Percentiles rank a stretch among this genome's conserved stretches.
phyloP scores from a whole-genome alignment of 2,888 invertebrate species.

The Scrobipalpa costella region DNA sequence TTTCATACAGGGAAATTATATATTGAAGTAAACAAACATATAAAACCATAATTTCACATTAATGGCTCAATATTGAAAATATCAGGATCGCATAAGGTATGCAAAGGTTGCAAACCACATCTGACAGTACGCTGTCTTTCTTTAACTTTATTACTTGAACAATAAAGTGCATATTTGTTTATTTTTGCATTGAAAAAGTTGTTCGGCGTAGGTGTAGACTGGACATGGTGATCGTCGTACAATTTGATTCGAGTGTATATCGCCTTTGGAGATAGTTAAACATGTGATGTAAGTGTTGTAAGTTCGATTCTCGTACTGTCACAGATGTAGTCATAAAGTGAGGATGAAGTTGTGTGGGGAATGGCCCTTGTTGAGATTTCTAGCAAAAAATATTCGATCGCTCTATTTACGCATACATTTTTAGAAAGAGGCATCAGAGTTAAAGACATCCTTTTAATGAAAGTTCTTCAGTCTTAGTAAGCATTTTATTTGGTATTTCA shows the following conservation, averaged over 20 bases:
- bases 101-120: slow-evolving; percentile 54
- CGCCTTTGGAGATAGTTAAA: slow-evolving; percentile 59
- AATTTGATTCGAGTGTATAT: slow-evolving; percentile 74
- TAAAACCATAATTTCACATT: slow-evolving; percentile 49
- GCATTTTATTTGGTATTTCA: not conserved
- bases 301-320: slow-evolving; percentile 64
- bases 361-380: slow-evolving; percentile 11
- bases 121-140: not conserved
- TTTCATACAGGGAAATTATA: not conserved
- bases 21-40: slow-evolving; percentile 33
- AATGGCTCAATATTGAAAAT: slow-evolving; percentile 45
- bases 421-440: not conserved
- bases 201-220: slow-evolving; percentile 65
- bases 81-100: slow-evolving; percentile 61
- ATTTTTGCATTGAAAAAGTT: slow-evolving; percentile 32
- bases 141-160: not conserved
- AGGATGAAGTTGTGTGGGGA: slow-evolving; percentile 14
- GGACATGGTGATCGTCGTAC: slow-evolving; percentile 64
- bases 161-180: slow-evolving; percentile 20
- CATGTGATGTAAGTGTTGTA: slow-evolving; percentile 64
- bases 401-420: not conserved
- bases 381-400: not conserved
- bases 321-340: slow-evolving; percentile 53
- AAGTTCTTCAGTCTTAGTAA: not conserved
- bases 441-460: not conserved